Conservation (phyloP, 2,888 invertebrate genomes). For the Eilema depressum region DNA sequence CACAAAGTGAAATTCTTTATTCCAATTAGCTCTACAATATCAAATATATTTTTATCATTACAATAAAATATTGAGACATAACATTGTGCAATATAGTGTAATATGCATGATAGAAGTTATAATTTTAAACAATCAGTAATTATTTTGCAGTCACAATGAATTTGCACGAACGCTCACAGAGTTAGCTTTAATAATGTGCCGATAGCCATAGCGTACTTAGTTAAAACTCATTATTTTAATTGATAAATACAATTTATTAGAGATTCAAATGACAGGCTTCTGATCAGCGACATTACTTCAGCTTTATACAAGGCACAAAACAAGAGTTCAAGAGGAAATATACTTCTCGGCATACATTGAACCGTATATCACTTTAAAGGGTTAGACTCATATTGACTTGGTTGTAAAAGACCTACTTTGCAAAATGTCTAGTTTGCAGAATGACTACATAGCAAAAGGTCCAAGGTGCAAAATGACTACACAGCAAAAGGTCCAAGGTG, state of each 20-base stretch:
- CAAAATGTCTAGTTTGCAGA: too few species aligned
- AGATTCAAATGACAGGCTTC: conserved; percentile 47
- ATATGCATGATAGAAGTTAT: conserved; percentile 78
- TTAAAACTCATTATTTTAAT: conserved; percentile 49
- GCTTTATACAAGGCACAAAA: conserved; percentile 81
- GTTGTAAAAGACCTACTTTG: too few species aligned
- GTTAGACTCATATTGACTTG: too few species aligned
- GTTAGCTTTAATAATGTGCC: conserved; percentile 60
- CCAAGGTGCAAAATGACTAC: too few species aligned
- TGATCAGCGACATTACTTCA: conserved; percentile 65
- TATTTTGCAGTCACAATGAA: conserved; percentile 78
- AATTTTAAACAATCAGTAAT: conserved; percentile 79
- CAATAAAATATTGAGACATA: conserved; percentile 85
- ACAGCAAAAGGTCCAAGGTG: too few species aligned
- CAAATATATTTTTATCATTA: conserved; percentile 66
- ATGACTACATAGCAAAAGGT: too few species aligned
- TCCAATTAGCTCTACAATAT: conserved; percentile 65
- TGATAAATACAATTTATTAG: conserved; percentile 45
- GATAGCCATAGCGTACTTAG: conserved; percentile 45
- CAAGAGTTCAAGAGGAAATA: conserved; percentile 53
- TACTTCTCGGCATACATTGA: conserved; percentile 50
- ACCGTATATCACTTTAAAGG: conserved; percentile 26
- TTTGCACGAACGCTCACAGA: conserved; percentile 79
- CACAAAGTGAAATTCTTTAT: conserved; percentile 37
- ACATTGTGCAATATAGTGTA: conserved; percentile 83